Base-by-base conservation (phyloP, 2,797 vertebrate species). In the Kryptolebias ocellatus region DNA sequence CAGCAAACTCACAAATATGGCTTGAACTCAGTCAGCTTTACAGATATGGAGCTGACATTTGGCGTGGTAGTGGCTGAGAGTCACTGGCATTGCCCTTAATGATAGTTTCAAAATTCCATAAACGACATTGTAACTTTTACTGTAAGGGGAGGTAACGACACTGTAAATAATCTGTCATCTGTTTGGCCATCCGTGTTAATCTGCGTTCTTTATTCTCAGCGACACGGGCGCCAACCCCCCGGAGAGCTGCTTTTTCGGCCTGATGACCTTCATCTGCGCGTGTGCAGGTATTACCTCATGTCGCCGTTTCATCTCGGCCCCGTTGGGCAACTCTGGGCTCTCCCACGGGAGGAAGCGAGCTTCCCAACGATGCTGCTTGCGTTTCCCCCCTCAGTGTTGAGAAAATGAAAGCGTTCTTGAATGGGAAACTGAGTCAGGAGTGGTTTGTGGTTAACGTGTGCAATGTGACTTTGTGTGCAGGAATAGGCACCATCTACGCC, bases 231-330 rank as follows among this genome's bases (percentile, higher is more conserved):
- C 95, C 14, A 85, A 78, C 2, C 95, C 96, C 50, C 98, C 98
- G 0, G 97, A 99, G 81, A 99, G 97, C 46, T 96, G 96, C 64
- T 86, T 99, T 51, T 99, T 99, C 88, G 95, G 98, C 45, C 92
- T 98, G 82, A 98, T 99, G 98, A 95, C 97, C 27, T 94, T 95
- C 65, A 88, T 97, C 74, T 94, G 96, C 34, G 93, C 97, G 24
- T 94, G 96, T 85, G 91, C 97, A 93, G 96, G 97, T 99, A 93
- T 67, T 87, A 60, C 37, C 15, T 37, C 16, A 45, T 54, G 1
- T 4, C 8, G 20, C 24, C 42, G 1, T 5, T 31, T 51, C 12
- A 27, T 1, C 46, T 60, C 2, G 14, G 44, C 16, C 45, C 28
- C 76, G 11, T 70, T 51, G 31, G 16, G 56, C 64, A 76, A 83